Conservation (phyloP, 92 coral and sea anemone species). For the Epizoanthus illoricatus region DNA sequence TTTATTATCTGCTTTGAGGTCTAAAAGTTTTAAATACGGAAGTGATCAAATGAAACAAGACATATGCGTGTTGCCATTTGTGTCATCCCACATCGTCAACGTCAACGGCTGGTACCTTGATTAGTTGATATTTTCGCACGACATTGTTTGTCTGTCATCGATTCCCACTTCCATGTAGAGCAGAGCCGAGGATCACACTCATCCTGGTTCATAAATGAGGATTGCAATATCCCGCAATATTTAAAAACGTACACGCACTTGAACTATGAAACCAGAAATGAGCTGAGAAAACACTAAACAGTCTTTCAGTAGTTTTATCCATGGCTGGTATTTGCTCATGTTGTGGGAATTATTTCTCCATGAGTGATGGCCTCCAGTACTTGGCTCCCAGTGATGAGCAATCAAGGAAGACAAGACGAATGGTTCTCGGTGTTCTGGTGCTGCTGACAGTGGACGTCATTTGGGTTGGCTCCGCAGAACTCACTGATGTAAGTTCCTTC, state of each 20-base stretch:
- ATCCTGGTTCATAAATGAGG: no score
- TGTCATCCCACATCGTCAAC: no score
- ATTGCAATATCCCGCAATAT: no score
- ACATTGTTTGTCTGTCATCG: no score
- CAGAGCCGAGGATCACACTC: no score
- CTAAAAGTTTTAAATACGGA: neutral
- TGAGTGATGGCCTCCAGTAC: neutral
- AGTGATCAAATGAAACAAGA: neutral
- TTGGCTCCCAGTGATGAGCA: constrained; percentile 11
- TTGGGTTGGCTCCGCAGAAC: constrained; percentile 94
- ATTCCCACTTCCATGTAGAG: no score
- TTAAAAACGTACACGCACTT: no score
- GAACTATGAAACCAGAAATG: neutral
- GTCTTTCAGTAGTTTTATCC: neutral
- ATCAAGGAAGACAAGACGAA: constrained; percentile 56
- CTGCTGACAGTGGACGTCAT: constrained; percentile 81
- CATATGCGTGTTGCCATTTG: neutral
- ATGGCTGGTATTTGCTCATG: constrained; percentile 4
- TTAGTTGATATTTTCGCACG: no score
- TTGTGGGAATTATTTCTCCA: neutral
- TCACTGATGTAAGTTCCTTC: constrained; percentile 74
- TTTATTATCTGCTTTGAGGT: neutral
- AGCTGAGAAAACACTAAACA: neutral
- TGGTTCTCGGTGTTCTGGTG: constrained; percentile 72
- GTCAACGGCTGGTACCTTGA: neutral